Base-by-base conservation (phyloP, 2,113 vertebrate species). In the Hypomesus transpacificus region DNA sequence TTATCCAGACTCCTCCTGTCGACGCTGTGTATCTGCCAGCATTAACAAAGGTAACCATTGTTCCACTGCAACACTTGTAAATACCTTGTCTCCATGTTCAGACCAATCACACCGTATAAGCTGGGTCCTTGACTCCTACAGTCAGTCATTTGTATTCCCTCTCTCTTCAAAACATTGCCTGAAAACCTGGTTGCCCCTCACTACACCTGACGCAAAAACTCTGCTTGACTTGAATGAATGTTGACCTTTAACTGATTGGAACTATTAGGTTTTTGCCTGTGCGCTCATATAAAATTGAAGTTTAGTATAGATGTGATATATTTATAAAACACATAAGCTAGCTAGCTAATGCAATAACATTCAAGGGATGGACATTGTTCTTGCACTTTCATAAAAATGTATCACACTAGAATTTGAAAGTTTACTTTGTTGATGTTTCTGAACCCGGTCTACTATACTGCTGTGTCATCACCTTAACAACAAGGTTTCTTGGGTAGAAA, bases 11-110 rank as follows among this genome's bases (percentile, higher is more conserved):
- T 61, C 22, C 71, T 58, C 68, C 54, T 46, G 14, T 1, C 72
- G 39, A 22, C 52, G 70, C 65, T 69, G 76, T 67, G 67, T 62
- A 77, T 76, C 65, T 70, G 68, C 65, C 75, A 77, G 74, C 28
- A 63, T 78, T 74, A 31, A 78, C 73, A 86, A 80, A 71, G 68
- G 52, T 75, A 18, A 51, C 66, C 71, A 80, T 79, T 85, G 77
- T 87, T 85, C 71, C 69, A 54, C 59, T 59, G 60, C 57, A 74
- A 57, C 62, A 59, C 50, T 39, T 85, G 86, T 74, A 28, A 81
- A 82, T 78, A 80, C 76, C 31, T 74, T 51, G 62, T 75, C 75
- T 82, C 85, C 81, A 78, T 76, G 73, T 80, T 75, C 76, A 75
- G 71, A 82, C 59, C 74, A 69, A 74, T 79, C 52, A 34, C 78